phyloP scores from a whole-genome alignment of 2,797 vertebrate genomes.

The Poecile montanus region DNA sequence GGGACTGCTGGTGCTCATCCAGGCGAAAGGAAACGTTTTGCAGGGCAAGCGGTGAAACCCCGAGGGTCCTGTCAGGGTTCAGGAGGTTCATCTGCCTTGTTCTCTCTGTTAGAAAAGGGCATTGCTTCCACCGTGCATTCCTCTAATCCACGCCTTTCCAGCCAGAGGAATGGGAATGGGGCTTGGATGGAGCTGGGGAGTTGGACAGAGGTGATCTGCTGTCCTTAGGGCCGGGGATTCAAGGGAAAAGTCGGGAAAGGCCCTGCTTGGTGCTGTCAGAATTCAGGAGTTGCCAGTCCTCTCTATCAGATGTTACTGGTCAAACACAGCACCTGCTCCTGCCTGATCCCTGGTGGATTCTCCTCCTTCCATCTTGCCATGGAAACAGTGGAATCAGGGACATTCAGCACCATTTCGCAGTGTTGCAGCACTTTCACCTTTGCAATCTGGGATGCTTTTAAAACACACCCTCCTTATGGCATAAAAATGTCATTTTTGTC shows the following conservation, averaged over 20 bases:
- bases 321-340: neutral
- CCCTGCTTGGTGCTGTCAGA: neutral
- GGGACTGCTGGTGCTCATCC: neutral
- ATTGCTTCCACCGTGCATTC: neutral
- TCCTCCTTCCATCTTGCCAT: neutral
- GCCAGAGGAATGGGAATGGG: neutral
- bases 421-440: neutral
- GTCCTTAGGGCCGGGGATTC: accelerated
- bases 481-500: neutral
- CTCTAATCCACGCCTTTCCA: neutral
- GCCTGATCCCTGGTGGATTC: neutral
- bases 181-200: neutral
- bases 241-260: neutral
- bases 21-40: neutral
- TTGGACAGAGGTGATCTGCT: neutral
- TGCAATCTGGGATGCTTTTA: neutral
- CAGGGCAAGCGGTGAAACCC: neutral
- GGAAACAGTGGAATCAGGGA: neutral
- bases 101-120: neutral
- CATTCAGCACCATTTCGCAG: neutral
- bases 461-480: neutral
- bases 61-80: neutral
- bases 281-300: neutral
- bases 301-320: neutral
- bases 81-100: neutral